Percentiles rank a stretch among this genome's conserved stretches.
Conservation (phyloP, 2,113 vertebrate genomes). For the Mirounga angustirostris region DNA sequence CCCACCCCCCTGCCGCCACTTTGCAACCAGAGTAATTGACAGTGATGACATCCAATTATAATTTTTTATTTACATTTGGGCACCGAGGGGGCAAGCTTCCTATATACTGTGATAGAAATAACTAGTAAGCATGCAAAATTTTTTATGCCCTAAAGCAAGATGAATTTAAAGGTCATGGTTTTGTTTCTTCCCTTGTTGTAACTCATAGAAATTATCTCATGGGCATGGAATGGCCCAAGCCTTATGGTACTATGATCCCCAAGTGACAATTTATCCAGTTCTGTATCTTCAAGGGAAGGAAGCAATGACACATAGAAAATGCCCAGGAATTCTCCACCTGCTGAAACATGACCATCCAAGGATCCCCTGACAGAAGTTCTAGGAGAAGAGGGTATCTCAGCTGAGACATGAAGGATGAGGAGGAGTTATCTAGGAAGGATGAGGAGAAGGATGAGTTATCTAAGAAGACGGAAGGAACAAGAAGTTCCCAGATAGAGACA, state of each 20-base stretch:
- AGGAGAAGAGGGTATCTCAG: neutral
- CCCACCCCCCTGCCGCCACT: neutral
- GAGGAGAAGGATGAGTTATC: neutral
- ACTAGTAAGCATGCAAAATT: neutral
- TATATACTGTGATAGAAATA: neutral
- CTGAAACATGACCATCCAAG: neutral
- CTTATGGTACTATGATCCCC: neutral
- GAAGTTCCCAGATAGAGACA: neutral
- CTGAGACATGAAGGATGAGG: neutral
- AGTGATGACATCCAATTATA: neutral
- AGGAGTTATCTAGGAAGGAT: neutral
- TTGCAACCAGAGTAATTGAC: neutral
- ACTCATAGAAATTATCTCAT: constrained; percentile 25
- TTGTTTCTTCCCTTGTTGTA: constrained; percentile 21
- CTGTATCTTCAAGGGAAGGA: neutral
- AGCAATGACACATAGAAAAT: neutral
- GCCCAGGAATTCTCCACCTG: neutral
- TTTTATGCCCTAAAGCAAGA: neutral
- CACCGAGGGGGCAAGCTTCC: neutral
- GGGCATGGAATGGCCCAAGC: neutral
- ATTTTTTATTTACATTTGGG: neutral
- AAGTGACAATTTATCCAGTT: neutral
- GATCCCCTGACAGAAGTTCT: neutral
- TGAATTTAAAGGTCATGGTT: neutral
- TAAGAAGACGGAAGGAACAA: neutral